Evolutionary conservation across 1,140 invertebrate species (phyloP).

Genomic region (Hyles euphorbiae): DNA sequence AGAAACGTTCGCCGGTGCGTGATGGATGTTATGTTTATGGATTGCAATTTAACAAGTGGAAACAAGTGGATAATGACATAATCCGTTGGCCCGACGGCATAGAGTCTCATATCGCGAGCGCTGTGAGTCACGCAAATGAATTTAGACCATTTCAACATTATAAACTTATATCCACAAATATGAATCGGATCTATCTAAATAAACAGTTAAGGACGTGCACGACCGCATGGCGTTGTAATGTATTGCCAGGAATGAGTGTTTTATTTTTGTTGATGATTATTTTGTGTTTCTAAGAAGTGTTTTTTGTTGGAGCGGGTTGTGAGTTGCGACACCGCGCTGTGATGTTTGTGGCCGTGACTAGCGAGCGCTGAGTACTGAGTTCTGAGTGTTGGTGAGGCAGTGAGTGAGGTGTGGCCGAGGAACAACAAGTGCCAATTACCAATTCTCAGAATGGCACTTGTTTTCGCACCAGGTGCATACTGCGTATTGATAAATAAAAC

Average conservation of each 20-base stretch:
- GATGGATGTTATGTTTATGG: slow-evolving; percentile 14
- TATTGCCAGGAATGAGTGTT: background rate
- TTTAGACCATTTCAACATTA: slow-evolving; percentile 20
- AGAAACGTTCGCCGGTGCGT: slow-evolving; percentile 18
- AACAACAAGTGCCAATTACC: slow-evolving; percentile 39
- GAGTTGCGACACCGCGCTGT: no score
- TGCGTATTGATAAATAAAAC: slow-evolving; percentile 26
- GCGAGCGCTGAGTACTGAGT: no score
- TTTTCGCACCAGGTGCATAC: slow-evolving; percentile 48
- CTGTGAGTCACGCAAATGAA: slow-evolving; percentile 47
- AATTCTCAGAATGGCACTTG: slow-evolving; percentile 46
- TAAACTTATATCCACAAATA: background rate
- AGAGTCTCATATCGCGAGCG: slow-evolving; percentile 38
- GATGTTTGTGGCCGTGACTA: no score
- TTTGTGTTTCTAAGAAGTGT: slow-evolving; percentile 3
- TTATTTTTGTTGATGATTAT: background rate
- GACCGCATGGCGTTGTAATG: background rate
- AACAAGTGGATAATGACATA: slow-evolving; percentile 59
- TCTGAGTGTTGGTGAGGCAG: background rate
- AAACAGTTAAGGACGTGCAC: no score
- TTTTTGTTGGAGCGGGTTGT: background rate
- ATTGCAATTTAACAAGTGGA: slow-evolving; percentile 36
- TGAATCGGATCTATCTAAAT: background rate
- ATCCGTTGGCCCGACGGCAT: slow-evolving; percentile 34
- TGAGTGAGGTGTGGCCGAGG: slow-evolving; percentile 7